Evolutionary conservation across 2,113 vertebrate genomes (phyloP).

Genomic region (Stictonetta naevosa): DNA sequence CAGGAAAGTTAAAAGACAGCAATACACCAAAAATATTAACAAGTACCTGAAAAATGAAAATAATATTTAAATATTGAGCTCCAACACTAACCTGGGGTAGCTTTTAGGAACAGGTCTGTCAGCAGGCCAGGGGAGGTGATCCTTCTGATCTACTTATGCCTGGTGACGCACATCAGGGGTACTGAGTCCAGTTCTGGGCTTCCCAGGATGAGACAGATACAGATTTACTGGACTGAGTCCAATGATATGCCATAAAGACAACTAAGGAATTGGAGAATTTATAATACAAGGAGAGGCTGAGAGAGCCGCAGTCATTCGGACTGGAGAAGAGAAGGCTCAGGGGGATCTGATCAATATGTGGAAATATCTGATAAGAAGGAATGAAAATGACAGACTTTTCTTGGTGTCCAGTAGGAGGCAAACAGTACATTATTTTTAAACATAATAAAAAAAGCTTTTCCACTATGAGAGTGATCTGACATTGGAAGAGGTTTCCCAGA

Average conservation of each 20-base stretch:
- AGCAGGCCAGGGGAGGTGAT: not conserved
- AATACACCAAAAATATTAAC: not conserved
- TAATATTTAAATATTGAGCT: not conserved
- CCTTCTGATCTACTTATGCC: not conserved
- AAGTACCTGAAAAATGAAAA: not conserved
- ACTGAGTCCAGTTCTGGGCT: no score
- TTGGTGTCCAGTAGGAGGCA: not conserved
- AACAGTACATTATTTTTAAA: no score
- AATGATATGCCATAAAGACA: no score
- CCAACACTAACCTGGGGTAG: not conserved
- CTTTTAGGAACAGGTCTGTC: not conserved
- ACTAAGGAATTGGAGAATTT: no score
- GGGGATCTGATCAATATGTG: no score
- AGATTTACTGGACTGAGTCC: no score
- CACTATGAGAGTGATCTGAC: not conserved
- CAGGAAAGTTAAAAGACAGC: not conserved
- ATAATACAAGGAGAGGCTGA: no score
- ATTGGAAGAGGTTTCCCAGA: not conserved
- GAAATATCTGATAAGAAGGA: not conserved
- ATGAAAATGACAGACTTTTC: not conserved
- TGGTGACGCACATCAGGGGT: not conserved
- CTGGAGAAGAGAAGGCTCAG: no score
- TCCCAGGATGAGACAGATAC: no score
- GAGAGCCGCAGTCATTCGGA: no score
- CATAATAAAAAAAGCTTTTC: no score